Conservation (phyloP, 1,140 invertebrate species). For the Cydia pomonella region DNA sequence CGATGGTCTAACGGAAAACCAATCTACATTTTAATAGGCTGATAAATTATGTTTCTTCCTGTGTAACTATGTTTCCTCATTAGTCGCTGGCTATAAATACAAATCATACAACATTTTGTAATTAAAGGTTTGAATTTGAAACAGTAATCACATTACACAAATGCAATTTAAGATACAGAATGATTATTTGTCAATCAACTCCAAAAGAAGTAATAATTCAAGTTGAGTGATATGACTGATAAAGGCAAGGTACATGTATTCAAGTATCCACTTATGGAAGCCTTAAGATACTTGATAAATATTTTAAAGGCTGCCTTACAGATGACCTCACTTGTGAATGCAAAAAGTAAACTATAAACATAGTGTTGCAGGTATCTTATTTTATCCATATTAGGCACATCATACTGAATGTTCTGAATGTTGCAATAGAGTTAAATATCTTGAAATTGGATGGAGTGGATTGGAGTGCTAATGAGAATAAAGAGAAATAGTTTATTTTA, state of each 20-base stretch:
- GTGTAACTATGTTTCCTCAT: no score
- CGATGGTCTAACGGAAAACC: no score
- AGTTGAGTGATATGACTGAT: not conserved
- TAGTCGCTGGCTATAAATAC: no score
- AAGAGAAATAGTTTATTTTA: no score
- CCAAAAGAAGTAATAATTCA: not conserved
- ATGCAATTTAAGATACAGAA: slow-evolving; percentile 2
- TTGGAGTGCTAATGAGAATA: no score
- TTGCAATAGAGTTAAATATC: no score
- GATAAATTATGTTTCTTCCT: no score
- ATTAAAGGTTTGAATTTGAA: not conserved
- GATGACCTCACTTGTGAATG: not conserved
- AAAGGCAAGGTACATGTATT: not conserved
- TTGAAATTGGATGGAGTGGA: no score
- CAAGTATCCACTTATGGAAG: not conserved
- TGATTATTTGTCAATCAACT: not conserved
- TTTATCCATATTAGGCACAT: no score
- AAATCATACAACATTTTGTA: not conserved
- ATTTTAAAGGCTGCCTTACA: not conserved
- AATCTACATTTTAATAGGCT: no score
- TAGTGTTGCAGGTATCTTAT: no score
- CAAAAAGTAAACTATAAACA: not conserved
- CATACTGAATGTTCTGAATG: no score
- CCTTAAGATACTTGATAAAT: not conserved
- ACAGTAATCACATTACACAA: not conserved